Percentiles rank a stretch among this genome's conserved stretches.
phyloP scores from a whole-genome alignment of 2,888 invertebrate species.

The Litoditis marina region DNA sequence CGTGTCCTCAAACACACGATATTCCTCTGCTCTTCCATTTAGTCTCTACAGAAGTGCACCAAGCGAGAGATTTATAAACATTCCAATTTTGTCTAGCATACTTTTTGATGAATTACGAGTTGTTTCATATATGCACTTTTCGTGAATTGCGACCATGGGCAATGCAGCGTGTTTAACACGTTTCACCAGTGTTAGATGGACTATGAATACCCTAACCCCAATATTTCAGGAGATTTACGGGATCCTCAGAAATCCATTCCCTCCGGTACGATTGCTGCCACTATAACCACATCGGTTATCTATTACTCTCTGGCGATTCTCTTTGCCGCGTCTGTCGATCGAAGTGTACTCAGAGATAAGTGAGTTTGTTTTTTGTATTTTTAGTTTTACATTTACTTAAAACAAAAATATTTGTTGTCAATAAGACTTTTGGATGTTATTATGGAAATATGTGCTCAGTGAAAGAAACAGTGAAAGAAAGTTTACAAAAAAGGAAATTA shows the following conservation, averaged over 20 bases:
- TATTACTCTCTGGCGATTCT: constrained; percentile 81
- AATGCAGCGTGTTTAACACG: not conserved
- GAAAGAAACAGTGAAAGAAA: no score
- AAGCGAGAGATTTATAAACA: no score
- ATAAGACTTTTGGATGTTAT: no score
- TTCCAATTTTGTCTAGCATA: no score
- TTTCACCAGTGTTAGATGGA: not conserved
- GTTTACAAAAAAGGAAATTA: no score
- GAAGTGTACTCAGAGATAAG: constrained; percentile 91
- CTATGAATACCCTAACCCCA: no score
- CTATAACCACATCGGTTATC: constrained; percentile 88
- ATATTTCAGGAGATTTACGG: constrained; percentile 86
- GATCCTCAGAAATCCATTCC: constrained; percentile 98
- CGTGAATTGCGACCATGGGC: not conserved
- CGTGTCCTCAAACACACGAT: no score
- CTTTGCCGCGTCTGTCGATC: constrained; percentile 86
- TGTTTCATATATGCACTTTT: not conserved
- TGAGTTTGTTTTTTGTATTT: constrained; percentile 67
- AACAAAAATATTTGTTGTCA: no score
- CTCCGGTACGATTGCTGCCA: constrained; percentile 92
- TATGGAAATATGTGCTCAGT: no score
- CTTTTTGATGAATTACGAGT: not conserved
- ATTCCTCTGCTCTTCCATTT: no score
- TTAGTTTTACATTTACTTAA: no score
- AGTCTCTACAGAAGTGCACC: no score